Conservation (phyloP, 2,797 vertebrate species). For the Pelodytes ibericus region DNA sequence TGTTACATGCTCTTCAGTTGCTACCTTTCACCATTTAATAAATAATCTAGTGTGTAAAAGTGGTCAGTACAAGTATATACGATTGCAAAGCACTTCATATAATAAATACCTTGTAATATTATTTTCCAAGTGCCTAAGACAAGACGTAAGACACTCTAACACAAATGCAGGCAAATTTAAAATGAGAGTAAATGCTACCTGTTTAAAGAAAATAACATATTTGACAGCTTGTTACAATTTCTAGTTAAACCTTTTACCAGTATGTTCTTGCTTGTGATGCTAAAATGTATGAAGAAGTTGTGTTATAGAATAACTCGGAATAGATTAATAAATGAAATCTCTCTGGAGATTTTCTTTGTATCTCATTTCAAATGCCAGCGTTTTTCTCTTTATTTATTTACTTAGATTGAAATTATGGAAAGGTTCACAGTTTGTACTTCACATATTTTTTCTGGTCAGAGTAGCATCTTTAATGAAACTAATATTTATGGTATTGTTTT, state of each 20-base stretch:
- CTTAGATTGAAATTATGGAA: too few species aligned
- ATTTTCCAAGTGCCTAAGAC: not conserved
- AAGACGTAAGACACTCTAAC: not conserved
- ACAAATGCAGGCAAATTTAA: not conserved
- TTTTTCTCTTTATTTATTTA: too few species aligned
- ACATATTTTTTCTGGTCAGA: too few species aligned
- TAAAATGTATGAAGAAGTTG: too few species aligned
- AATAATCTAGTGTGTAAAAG: not conserved
- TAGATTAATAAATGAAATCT: too few species aligned
- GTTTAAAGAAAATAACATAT: not conserved
- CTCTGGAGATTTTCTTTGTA: too few species aligned
- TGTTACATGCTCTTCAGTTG: not conserved
- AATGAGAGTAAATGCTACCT: not conserved
- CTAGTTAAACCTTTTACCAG: not conserved
- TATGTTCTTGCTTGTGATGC: not conserved
- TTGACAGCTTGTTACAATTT: not conserved
- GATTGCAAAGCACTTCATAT: not conserved
- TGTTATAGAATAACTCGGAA: too few species aligned
- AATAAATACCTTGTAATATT: not conserved
- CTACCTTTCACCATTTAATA: not conserved
- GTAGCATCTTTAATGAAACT: too few species aligned
- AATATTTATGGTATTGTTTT: too few species aligned
- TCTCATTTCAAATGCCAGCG: too few species aligned
- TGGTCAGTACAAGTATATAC: not conserved
- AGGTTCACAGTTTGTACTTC: too few species aligned